phyloP scores from a whole-genome alignment of 2,113 vertebrate genomes.

The Pseudopipra pipra region DNA sequence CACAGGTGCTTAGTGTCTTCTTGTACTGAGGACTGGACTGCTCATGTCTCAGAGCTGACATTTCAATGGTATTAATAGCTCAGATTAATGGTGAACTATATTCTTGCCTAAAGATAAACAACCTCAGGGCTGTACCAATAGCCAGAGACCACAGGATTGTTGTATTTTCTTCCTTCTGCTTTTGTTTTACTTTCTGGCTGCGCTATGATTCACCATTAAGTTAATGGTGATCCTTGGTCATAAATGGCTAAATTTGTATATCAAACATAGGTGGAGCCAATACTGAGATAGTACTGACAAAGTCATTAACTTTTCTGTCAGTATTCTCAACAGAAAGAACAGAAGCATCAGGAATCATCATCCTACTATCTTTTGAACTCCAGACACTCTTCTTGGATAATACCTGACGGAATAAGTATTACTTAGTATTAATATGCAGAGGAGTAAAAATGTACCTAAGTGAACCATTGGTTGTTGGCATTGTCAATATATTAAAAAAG shows the following conservation, averaged over 20 bases:
- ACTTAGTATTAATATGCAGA: not conserved
- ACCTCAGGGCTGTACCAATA: not conserved
- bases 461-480: not conserved
- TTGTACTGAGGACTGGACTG: not conserved
- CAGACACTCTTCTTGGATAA: not conserved
- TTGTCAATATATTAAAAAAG: not conserved
- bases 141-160: not conserved
- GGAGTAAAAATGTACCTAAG: not conserved
- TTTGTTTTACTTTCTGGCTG: not conserved
- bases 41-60: not conserved
- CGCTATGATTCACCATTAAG: not conserved
- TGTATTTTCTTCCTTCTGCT: not conserved
- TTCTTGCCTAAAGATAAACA: not conserved
- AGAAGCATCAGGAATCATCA: accelerated
- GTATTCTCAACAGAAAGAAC: not conserved
- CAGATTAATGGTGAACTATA: not conserved
- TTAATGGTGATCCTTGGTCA: not conserved
- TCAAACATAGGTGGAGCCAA: not conserved
- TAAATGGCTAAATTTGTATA: not conserved
- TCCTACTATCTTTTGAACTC: not conserved
- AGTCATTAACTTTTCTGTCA: not conserved
- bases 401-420: not conserved
- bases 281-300: not conserved
- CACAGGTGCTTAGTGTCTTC: not conserved
- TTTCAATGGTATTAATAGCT: not conserved